A percentile compares a stretch with the other conserved stretches of the same genome.
Evolutionary conservation across 1,140 invertebrate genomes (phyloP).

Genomic region (Kradibia gibbosae): DNA sequence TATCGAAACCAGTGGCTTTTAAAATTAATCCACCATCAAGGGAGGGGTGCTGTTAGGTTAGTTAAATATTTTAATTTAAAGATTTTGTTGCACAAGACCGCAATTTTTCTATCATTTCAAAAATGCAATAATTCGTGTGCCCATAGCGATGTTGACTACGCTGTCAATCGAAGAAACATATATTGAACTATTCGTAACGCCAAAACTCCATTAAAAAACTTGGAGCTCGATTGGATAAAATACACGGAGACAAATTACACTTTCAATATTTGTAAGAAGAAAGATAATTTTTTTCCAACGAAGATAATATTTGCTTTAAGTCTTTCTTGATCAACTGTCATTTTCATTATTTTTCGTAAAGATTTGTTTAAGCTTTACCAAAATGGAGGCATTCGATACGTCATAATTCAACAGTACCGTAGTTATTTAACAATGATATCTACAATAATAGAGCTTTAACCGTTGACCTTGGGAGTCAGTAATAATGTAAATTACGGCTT

Average conservation of each 20-base stretch:
- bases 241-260: no score
- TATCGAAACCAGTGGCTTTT: neutral
- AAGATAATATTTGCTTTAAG: neutral
- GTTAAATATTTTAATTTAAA: no score
- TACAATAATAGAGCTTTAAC: constrained; percentile 9
- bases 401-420: neutral
- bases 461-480: neutral
- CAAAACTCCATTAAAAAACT: no score
- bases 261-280: no score
- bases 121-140: neutral
- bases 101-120: neutral
- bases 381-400: neutral
- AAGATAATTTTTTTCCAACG: no score
- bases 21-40: neutral
- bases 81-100: neutral
- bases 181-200: no score
- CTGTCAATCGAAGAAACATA: no score
- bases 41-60: no score
- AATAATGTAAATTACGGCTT: constrained; percentile 12
- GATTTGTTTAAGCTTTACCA: neutral
- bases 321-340: neutral
- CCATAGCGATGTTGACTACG: no score
- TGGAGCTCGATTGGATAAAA: no score
- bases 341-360: neutral
- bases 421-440: constrained; percentile 1